Percentiles rank a stretch among this genome's conserved stretches.
Evolutionary conservation across 2,113 vertebrate genomes (phyloP).

Genomic region (Cromileptes altivelis): DNA sequence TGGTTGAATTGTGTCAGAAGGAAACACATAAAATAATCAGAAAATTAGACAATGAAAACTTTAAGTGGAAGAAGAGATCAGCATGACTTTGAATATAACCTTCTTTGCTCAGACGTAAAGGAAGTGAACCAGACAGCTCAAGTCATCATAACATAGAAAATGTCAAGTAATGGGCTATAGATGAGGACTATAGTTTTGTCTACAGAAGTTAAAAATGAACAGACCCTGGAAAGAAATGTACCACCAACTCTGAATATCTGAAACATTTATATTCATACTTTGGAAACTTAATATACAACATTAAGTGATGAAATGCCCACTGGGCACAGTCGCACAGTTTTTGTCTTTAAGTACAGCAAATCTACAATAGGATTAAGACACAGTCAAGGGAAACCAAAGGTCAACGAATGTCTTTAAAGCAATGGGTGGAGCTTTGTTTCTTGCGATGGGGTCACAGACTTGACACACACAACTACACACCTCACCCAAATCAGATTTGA

Average conservation of each 20-base stretch:
- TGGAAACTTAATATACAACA: background rate
- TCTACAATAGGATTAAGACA: conserved; percentile 26
- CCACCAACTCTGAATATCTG: background rate
- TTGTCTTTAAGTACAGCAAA: conserved; percentile 17
- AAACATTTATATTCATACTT: background rate
- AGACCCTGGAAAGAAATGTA: background rate
- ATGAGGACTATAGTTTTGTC: background rate
- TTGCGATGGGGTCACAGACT: conserved; percentile 13
- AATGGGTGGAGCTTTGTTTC: conserved; percentile 24
- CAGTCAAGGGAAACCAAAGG: conserved; percentile 27
- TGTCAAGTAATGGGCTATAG: background rate
- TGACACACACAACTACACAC: conserved; percentile 38
- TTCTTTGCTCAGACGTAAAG: background rate
- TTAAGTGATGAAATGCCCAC: background rate
- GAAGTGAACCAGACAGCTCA: background rate
- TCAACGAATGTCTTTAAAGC: conserved; percentile 26
- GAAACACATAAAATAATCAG: background rate
- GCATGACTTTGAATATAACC: background rate
- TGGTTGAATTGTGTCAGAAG: background rate
- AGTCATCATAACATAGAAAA: background rate
- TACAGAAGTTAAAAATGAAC: background rate
- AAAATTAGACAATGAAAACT: background rate
- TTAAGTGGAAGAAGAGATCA: background rate
- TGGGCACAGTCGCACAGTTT: background rate
- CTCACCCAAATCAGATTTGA: conserved; percentile 48